Evolutionary conservation across 2,888 invertebrate genomes (phyloP), one percentile per base, ranked within the genome.

Genomic region (Diarsia mendica): DNA sequence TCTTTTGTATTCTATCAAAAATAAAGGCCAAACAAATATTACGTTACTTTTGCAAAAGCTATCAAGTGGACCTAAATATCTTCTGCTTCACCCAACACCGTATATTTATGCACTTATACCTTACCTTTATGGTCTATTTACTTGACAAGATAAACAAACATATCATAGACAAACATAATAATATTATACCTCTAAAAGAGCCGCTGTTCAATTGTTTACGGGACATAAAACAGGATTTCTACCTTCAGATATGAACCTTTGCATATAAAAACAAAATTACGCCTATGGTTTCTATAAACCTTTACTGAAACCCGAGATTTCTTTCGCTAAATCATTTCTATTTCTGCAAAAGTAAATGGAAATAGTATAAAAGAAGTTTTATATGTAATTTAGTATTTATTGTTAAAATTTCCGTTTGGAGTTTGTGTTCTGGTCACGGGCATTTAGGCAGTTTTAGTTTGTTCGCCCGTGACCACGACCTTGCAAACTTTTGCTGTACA

Each of bases 201-300:
- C 58, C 58, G n/a, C 67, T 53, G 49, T 67, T 68, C 67, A 74
- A 78, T 78, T 83, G 79, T 83, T 83, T 83, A 85, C 83, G 83
- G 72, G 75, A 80, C 72, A 78, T 75, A 77, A 75, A 81, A 72
- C 66, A 77, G 70, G 68, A 80, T 78, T 73, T 72, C 44, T 81
- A 33, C 73, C 51, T 78, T 71, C 51, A 83, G 79, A 72, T 81
- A 82, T 72, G 81, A 60, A 76, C 79, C 80, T 77, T 81, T 81
- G 84, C 86, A 76, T 80, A 79, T 82, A 73, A 83, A 87, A 79
- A 79, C 73, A 77, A 75, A 83, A 76, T 75, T 74, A 77, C 65
- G 71, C 55, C 67, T 71, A 67, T 79, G 65, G 70, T 49, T 67
- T 64, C 48, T 28, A 66, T 46, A 77, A 67, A 64, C 55, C 72